Base-by-base conservation (phyloP, 2,113 vertebrate genomes). In the Otus sunia region DNA sequence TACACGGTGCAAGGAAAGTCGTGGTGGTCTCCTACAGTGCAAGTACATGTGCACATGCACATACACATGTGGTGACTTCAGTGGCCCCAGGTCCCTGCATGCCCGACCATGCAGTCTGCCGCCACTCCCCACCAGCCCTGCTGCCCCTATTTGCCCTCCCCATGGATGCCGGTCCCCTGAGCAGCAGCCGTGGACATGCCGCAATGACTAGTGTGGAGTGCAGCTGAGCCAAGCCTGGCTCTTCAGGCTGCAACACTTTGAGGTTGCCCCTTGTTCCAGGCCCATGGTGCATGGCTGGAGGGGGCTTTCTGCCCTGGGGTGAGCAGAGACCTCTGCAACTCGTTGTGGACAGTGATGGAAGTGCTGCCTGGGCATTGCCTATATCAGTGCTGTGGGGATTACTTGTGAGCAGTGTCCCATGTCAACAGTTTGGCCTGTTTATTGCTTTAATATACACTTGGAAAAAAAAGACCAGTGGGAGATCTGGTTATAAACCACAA, bases 121-220 rank as follows among this genome's bases (percentile, higher is more conserved):
- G 0, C 62, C 56, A 32, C 41, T 67, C 34, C 49, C 27, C 7
- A 1, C 36, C 13, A 39, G 16, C 30, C 39, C n/a, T n/a, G 29
- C 2, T 1, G 2, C 34, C 19, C 23, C 43, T 27, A 2, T 19
- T 55, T 84, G 66, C 32, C 15, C 26, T 27, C 12, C 37, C 32
- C 45, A 16, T 0, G 1, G 52, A 36, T 1, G 2, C 30, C 4
- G 0, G 9, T 3, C 29, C 39, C 64, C 5, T 1, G 1, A 3
- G 63, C 22, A 17, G 63, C 69, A 76, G 63, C 49, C 3, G 0
- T 18, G 36, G 47, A 2, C 23, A 10, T 11, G 23, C 27, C 0
- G 1, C 9, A 19, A 14, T 6, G 36, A 23, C 25, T 12, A 6
- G 14, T 5, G 3, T 2, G 19, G 20, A 11, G 3, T 26, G 47